phyloP scores from a whole-genome alignment of 2,797 vertebrate species.

The Macrochelys suwanniensis region DNA sequence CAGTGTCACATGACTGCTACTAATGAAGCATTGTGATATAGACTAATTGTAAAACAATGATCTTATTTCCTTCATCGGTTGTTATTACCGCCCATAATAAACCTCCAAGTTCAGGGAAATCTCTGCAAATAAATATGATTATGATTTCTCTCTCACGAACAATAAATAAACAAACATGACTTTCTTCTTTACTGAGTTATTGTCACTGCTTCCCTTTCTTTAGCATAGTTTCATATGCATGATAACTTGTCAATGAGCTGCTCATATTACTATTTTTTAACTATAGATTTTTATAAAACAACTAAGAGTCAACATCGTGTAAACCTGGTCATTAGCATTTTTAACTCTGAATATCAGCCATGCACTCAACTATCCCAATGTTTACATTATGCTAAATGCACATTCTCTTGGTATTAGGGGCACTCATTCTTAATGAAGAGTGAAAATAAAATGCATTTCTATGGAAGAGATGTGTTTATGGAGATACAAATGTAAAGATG shows the following conservation, averaged over 20 bases:
- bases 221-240: neutral
- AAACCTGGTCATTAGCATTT: neutral
- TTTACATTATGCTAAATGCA: neutral
- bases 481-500: neutral
- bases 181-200: neutral
- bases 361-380: neutral
- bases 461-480: neutral
- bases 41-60: neutral
- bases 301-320: neutral
- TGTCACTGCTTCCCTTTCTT: neutral
- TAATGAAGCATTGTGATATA: neutral
- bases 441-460: neutral
- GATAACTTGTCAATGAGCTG: neutral
- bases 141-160: neutral
- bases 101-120: neutral
- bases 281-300: neutral
- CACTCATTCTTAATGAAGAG: neutral
- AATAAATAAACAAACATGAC: neutral
- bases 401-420: neutral
- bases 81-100: neutral
- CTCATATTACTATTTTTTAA: neutral
- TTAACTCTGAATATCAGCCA: neutral
- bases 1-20: neutral
- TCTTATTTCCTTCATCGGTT: neutral
- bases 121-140: neutral